These are phyloP conservation scores for Argyrosomus regius DNA, from an alignment of 2,797 vertebrate genomes.

Conservation along the genomic window DNA sequence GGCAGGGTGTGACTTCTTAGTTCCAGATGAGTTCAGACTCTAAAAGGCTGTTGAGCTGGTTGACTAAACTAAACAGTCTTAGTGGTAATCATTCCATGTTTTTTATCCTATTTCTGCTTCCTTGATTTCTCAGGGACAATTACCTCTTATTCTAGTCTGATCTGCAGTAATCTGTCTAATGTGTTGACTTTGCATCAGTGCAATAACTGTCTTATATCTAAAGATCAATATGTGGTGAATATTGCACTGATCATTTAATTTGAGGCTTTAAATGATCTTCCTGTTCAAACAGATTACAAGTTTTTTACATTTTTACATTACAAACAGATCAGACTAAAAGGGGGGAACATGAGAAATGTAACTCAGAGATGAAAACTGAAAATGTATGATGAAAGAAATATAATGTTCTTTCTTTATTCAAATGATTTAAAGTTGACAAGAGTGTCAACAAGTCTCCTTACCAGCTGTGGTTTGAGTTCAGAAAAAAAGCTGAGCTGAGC, in stretches of 20 bases:
- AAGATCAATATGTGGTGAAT: neutral
- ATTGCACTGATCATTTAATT: neutral
- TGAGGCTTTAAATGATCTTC: neutral
- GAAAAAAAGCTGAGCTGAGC: too few species aligned
- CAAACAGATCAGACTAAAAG: neutral
- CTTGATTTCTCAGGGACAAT: constrained; percentile 5
- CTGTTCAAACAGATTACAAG: neutral
- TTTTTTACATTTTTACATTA: too few species aligned
- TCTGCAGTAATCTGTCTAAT: constrained; percentile 36
- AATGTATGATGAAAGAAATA: neutral
- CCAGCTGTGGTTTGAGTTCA: too few species aligned
- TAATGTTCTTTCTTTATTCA: neutral
- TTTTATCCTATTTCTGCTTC: constrained; percentile 16
- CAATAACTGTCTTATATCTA: neutral
- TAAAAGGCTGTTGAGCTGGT: constrained; percentile 53
- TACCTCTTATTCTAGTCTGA: neutral
- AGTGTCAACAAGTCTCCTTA: too few species aligned
- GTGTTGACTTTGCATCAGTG: constrained; percentile 5
- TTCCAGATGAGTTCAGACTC: constrained; percentile 62
- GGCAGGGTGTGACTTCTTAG: constrained; percentile 45
- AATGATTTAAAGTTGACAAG: neutral
- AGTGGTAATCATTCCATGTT: neutral
- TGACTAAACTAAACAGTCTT: constrained; percentile 34
- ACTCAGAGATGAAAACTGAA: neutral
- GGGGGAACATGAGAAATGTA: neutral